Conservation (phyloP, 2,113 vertebrate species). For the Cryptomyrus ogoouensis region DNA sequence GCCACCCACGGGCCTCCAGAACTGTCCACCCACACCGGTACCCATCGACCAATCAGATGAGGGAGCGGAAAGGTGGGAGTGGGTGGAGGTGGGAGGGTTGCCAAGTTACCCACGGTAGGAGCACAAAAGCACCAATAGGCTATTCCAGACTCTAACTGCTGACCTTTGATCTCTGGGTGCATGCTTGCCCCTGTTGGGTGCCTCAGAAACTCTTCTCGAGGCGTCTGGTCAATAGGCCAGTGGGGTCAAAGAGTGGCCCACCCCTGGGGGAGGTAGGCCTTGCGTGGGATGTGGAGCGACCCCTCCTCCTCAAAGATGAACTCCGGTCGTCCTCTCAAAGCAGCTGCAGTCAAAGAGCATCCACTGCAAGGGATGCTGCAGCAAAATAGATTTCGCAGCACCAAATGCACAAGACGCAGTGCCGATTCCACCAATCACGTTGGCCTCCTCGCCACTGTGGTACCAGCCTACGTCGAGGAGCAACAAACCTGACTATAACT, state of each 20-base stretch:
- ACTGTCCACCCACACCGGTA: background rate
- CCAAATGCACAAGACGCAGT: background rate
- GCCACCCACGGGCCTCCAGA: background rate
- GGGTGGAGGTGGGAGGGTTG: background rate
- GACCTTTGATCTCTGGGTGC: constrained; percentile 14
- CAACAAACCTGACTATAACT: background rate
- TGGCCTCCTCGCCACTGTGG: background rate
- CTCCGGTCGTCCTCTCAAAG: background rate
- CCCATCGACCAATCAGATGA: background rate
- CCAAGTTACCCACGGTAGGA: background rate
- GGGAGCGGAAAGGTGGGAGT: background rate
- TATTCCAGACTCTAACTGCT: background rate
- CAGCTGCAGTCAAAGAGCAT: background rate
- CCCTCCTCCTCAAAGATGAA: constrained; percentile 4
- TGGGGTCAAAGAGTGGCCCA: constrained; percentile 8
- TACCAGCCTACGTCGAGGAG: background rate
- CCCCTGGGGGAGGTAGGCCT: background rate
- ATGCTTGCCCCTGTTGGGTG: background rate
- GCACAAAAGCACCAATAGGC: constrained; percentile 8
- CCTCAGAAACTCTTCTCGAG: background rate
- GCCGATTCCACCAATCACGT: background rate
- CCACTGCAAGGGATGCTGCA: background rate
- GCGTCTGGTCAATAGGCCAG: constrained; percentile 9
- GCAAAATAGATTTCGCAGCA: background rate
- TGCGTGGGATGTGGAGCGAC: background rate